Percentiles rank a stretch among this genome's conserved stretches.
Evolutionary conservation across 2,888 invertebrate genomes (phyloP).

Genomic region (Lamellibrachia columna): DNA sequence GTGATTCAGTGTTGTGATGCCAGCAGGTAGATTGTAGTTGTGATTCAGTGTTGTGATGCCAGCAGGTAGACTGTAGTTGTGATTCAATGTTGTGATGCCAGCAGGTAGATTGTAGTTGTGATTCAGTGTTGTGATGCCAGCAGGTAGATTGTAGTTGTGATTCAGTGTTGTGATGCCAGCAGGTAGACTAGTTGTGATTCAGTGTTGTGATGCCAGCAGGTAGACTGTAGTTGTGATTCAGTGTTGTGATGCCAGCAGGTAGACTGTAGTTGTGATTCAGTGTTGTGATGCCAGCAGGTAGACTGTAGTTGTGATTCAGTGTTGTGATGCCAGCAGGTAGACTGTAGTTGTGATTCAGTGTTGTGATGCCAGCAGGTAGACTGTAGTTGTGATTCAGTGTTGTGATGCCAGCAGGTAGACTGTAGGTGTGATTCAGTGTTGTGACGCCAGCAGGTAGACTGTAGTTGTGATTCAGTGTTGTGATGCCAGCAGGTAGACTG

Average conservation of each 20-base stretch:
- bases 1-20: background rate
- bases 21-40: too few species aligned
- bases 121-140: background rate
- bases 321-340: too few species aligned
- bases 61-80: background rate
- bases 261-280: too few species aligned
- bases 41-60: background rate
- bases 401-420: too few species aligned
- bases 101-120: too few species aligned
- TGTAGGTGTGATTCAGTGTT: too few species aligned
- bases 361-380: background rate
- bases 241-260: too few species aligned
- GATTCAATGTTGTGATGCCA: background rate
- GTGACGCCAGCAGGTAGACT: background rate
- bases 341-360: background rate
- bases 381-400: background rate
- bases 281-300: background rate
- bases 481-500: too few species aligned
- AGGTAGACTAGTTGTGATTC: too few species aligned
- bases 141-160: background rate
- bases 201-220: background rate
- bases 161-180: background rate
- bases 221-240: background rate
- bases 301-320: background rate
- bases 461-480: background rate